Evolutionary conservation across 2,113 vertebrate species (phyloP).

Genomic region (Oriolus oriolus): DNA sequence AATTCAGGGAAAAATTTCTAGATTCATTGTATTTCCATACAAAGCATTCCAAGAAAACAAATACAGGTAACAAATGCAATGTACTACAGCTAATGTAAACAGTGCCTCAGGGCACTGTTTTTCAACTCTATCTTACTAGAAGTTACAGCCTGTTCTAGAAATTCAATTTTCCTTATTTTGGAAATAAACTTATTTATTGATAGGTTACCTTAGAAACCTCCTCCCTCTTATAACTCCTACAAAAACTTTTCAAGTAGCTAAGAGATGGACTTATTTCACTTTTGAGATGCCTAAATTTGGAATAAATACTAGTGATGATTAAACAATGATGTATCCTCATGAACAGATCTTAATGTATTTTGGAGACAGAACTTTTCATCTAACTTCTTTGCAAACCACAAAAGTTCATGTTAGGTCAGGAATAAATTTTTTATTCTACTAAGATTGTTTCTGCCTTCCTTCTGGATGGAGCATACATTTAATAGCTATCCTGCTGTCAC

Average conservation of each 20-base stretch:
- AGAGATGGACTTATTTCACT: not conserved
- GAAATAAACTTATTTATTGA: constrained; percentile 25
- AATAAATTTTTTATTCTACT: constrained; percentile 2
- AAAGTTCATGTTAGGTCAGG: not conserved
- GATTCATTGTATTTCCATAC: not conserved
- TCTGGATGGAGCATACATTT: not conserved
- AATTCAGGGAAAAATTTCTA: not conserved
- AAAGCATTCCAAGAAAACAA: not conserved
- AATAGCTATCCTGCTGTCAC: not conserved
- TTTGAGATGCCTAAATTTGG: not conserved
- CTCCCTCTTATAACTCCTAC: not conserved
- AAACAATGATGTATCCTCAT: not conserved
- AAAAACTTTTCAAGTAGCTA: not conserved
- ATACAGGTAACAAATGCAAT: not conserved
- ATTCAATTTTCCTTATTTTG: not conserved
- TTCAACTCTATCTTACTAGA: not conserved
- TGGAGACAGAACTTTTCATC: not conserved
- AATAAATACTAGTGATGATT: not conserved
- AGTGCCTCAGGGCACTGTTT: not conserved
- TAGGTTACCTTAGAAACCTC: constrained; percentile 33
- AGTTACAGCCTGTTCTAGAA: not conserved
- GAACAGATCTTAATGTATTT: not conserved
- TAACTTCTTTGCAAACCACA: not conserved
- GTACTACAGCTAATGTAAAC: not conserved
- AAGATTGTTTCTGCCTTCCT: not conserved